Evolutionary conservation across 1,140 invertebrate species (phyloP), one percentile per base, ranked within the genome.

Genomic region (Coptotermes formosanus): DNA sequence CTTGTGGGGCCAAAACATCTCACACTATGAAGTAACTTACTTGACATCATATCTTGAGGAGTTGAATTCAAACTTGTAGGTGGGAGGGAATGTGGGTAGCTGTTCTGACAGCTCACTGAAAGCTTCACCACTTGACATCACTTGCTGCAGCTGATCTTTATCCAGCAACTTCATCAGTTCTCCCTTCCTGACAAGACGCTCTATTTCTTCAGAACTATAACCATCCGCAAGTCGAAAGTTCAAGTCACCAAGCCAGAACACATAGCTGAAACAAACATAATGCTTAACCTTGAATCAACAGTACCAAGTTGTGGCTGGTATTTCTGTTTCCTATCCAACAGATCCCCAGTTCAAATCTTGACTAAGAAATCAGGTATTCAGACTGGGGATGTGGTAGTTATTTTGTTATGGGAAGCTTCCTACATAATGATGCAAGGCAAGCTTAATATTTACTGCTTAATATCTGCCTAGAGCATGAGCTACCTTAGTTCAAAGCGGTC

Each of bases 241-340:
- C 75, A 99, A 91, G 89, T 99, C 98, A 4, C 98, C 98, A 88
- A 98, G 94, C 97, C 97, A 99, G 90, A 99, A 98, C 21, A 98
- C 94, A 90, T 98, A 98, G 89, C 97, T 97, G 90, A 85, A 92
- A 91, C 87, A 87, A 88, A 88, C 85, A 87, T 83, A 64, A 23
- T n/a, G 19, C 19, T 55, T 55, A 12, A 55, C 52, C 19, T 55
- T 55, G 52, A 19, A 55, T 55, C 19, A 19, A 55, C 1, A 21
- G 0, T 55, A 16, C 19, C 3, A 12, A 19, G 52, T 55, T 21
- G 14, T 55, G 52, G 16, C 21, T 84, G 52, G 82, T 14, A 25
- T n/a, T 43, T 83, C 30, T n/a, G 43, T 55, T 55, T 55, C 52
- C 14, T 55, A 55, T 55, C 19, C 52, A 55, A 19, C 19, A 55